These are phyloP conservation scores for Drosophila multiciliata DNA, from an alignment of 2,888 invertebrate species.

Conservation along the genomic window DNA sequence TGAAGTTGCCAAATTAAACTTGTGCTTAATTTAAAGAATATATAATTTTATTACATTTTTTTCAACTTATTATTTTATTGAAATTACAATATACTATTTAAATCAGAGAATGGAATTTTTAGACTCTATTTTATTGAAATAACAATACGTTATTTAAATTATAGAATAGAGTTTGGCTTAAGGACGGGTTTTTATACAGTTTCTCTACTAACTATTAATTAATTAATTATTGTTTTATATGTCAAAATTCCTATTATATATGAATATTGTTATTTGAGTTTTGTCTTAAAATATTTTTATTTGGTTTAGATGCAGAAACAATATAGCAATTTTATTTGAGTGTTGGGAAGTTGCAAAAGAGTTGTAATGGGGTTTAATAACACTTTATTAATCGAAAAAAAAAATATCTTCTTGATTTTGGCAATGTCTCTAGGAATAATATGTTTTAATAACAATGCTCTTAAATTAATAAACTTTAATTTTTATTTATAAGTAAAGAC, in stretches of 20 bases:
- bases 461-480: neutral
- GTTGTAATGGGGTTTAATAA: neutral
- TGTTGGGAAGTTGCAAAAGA: neutral
- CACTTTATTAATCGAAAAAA: neutral
- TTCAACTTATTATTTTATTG: neutral
- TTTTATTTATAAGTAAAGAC: neutral
- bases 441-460: neutral
- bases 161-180: neutral
- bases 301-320: neutral
- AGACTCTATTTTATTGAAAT: rapidly evolving
- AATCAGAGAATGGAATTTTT: neutral
- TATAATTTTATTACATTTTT: neutral
- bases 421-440: neutral
- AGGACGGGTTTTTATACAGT: neutral
- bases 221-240: neutral
- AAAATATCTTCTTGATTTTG: rapidly evolving
- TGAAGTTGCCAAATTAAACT: neutral
- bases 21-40: neutral
- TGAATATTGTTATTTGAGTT: neutral
- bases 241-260: neutral
- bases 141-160: neutral
- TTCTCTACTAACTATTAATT: neutral
- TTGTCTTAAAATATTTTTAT: neutral
- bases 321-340: neutral
- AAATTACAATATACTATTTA: neutral